These are phyloP conservation scores for Drosophila tristis DNA, from an alignment of 1,140 invertebrate genomes.

Conservation along the genomic window DNA sequence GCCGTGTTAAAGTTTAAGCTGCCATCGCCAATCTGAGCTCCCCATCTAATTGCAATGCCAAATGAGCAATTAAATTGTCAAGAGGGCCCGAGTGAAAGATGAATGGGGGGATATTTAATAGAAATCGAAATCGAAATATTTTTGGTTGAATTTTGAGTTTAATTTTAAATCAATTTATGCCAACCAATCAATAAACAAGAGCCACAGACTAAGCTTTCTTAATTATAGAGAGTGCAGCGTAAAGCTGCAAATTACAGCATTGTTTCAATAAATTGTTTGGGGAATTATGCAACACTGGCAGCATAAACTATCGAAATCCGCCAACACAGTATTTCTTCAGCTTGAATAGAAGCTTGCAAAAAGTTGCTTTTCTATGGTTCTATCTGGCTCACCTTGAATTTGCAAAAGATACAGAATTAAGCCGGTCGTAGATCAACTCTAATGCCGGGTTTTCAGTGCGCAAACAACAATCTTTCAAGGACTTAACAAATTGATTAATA, in stretches of 20 bases:
- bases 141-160: slow-evolving; percentile 39
- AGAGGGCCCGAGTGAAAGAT: slow-evolving; percentile 41
- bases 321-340: not conserved
- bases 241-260: slow-evolving; percentile 55
- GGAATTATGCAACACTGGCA: slow-evolving; percentile 46
- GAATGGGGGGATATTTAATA: slow-evolving; percentile 16
- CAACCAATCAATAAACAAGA: slow-evolving; percentile 42
- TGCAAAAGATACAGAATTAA: not conserved
- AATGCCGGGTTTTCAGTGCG: slow-evolving; percentile 7
- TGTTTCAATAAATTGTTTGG: slow-evolving; percentile 17
- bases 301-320: slow-evolving; percentile 31
- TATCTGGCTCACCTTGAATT: slow-evolving; percentile 7
- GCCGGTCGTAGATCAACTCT: slow-evolving; percentile 2
- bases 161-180: slow-evolving; percentile 51
- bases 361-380: slow-evolving; percentile 2
- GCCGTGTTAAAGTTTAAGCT: not conserved
- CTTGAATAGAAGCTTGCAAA: not conserved
- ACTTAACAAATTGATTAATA: slow-evolving; percentile 24
- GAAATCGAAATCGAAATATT: slow-evolving; percentile 11
- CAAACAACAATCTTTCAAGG: slow-evolving; percentile 45
- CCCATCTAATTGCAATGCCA: slow-evolving; percentile 69
- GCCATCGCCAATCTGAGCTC: slow-evolving; percentile 42
- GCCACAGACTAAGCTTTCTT: slow-evolving; percentile 43
- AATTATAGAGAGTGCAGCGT: slow-evolving; percentile 47
- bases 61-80: slow-evolving; percentile 71